Evolutionary conservation across 2,888 invertebrate genomes (phyloP), one percentile per base, ranked within the genome.

Genomic region (Hypomecis punctinalis): DNA sequence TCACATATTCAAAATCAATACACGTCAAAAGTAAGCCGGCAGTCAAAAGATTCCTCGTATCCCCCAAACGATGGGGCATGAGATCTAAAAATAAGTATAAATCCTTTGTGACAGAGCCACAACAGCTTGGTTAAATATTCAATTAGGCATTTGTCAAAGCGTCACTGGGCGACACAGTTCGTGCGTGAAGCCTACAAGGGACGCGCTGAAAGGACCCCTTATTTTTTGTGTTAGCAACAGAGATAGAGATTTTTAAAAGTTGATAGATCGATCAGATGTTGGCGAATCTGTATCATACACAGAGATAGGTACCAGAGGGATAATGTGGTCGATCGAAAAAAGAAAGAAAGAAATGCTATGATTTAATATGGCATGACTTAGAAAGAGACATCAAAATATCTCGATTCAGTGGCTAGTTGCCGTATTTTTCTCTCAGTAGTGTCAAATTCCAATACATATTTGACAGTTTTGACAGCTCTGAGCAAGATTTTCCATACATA

Each of bases 81-180:
- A 53, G 64, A 69, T 73, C 56, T 73, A 52, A 33, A 52, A 40
- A 74, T 74, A 75, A 71, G 74, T 80, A 82, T 83, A 84, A 83
- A 86, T 85, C 82, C 52, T 82, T 81, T 81, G 79, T 78, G 80
- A 79, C 76, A 73, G 73, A 72, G 62, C 70, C 76, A 82, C 82
- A 86, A 85, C 81, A 81, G 81, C 76, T 81, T 79, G 79, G 76
- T 79, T 86, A 80, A 83, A 88, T 89, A 89, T 89, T 89, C 88
- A 90, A 90, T 91, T 89, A 90, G 84, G 83, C 80, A 85, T 89
- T 88, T 85, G 84, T 83, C 82, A 80, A 79, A 84, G 86, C 83
- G 84, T 82, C 82, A 84, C 80, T 86, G 84, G 80, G 69, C 77
- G 67, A 79, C 77, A 71, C 73, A 78, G 77, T 60, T 80, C 88